Percentiles rank a stretch among this genome's conserved stretches.
phyloP scores from a whole-genome alignment of 2,797 vertebrate genomes.

The Helicolenus hilgendorfi region DNA sequence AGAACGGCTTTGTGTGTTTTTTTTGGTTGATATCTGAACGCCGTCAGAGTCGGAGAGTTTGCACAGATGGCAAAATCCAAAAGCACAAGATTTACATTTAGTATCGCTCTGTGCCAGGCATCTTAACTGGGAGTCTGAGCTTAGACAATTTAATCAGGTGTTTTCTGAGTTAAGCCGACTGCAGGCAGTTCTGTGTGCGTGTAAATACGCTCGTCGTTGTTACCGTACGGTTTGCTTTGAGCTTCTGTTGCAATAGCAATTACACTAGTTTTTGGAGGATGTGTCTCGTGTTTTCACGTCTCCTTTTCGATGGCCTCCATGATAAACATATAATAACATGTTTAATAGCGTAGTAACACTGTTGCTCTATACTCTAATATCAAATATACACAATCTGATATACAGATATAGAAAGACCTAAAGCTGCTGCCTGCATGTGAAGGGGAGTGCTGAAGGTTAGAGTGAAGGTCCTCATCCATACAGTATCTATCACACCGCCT shows the following conservation, averaged over 20 bases:
- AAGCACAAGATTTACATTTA: slow-evolving; percentile 33
- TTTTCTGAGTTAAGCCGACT: slow-evolving; percentile 13
- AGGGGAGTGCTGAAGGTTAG: background rate
- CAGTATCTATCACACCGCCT: background rate
- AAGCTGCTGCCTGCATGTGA: background rate
- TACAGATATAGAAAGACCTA: background rate
- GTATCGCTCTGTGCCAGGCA: background rate
- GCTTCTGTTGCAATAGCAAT: background rate
- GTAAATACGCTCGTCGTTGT: slow-evolving; percentile 11
- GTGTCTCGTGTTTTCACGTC: background rate
- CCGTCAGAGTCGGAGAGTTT: slow-evolving; percentile 12
- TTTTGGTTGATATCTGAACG: background rate
- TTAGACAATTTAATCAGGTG: slow-evolving; percentile 30
- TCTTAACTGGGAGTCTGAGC: slow-evolving; percentile 29
- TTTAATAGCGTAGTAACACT: background rate
- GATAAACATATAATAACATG: background rate
- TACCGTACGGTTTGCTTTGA: background rate
- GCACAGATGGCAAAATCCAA: slow-evolving; percentile 38
- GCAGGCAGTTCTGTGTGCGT: background rate
- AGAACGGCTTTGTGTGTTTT: background rate
- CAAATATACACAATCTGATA: background rate
- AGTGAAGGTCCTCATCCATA: background rate
- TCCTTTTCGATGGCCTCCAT: background rate
- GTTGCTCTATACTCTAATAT: background rate
- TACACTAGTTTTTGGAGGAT: background rate